Base-by-base conservation (phyloP, 2,888 invertebrate species). In the Druceiella hillmani region DNA sequence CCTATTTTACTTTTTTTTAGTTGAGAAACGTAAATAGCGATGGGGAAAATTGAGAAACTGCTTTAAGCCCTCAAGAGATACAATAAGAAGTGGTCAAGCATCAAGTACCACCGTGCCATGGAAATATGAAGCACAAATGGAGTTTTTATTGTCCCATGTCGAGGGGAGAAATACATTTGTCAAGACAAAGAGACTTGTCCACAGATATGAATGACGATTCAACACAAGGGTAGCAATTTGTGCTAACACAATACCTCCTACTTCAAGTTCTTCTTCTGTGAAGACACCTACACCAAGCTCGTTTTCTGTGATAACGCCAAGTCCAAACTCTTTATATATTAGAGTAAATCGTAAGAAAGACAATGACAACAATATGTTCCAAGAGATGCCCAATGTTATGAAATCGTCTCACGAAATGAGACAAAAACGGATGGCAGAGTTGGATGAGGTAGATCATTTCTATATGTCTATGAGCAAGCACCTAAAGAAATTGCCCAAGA, bases 1-100 rank as follows among this genome's bases (percentile, higher is more conserved):
- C n/a, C n/a, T n/a, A 33, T 33, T 32, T 25, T 43, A 32, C 26
- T 29, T 40, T 43, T 36, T 44, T 46, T 28, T 32, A 49, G 46
- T 39, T 20, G 41, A 40, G 38, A 34, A 30, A 12, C 43, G 43
- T 26, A 48, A 44, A 40, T 34, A 36, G 26, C 25, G 33, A 29
- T 49, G 46, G 47, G 41, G 36, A 26, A 50, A 45, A 44, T 40
- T 50, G 20, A 38, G 47, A 25, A 43, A 48, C 24, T 47, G 48
- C n/a, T n/a, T n/a, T n/a, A n/a, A n/a, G n/a, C n/a, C n/a, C n/a
- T n/a, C n/a, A n/a, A n/a, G n/a, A n/a, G n/a, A n/a, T n/a, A n/a
- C n/a, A n/a, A n/a, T n/a, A n/a, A n/a, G n/a, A n/a, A n/a, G 40
- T 41, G 48, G 45, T 22, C 37, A 43, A 37, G 31, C 40, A 16